phyloP scores from a whole-genome alignment of 1,140 invertebrate genomes.

The Zaprionus gabonicus region DNA sequence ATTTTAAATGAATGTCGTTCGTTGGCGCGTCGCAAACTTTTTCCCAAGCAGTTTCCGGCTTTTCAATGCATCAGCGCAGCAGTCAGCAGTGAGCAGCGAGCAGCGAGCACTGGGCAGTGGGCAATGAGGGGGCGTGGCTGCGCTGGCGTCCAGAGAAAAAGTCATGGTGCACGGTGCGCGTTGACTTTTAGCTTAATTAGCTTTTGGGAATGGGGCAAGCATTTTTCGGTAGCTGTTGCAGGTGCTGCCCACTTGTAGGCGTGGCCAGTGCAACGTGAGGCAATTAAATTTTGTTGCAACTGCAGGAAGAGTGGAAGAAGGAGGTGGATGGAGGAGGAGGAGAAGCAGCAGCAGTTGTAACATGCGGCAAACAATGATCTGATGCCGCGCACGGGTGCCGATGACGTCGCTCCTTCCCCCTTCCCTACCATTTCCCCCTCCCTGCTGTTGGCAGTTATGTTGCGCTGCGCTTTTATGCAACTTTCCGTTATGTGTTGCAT shows the following conservation, averaged over 20 bases:
- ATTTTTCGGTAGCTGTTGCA: slow-evolving; percentile 44
- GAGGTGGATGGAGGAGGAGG: too few relatives aligned
- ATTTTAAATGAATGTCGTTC: slow-evolving; percentile 82
- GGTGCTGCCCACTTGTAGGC: neutral
- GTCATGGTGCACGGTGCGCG: slow-evolving; percentile 33
- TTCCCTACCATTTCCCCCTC: neutral
- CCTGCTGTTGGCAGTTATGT: slow-evolving; percentile 57
- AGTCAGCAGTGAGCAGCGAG: neutral
- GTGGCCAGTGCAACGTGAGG: slow-evolving; percentile 48
- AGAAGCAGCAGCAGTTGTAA: slow-evolving; percentile 19
- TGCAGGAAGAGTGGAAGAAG: slow-evolving; percentile 25
- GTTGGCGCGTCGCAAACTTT: slow-evolving; percentile 78
- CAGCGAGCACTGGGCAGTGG: neutral
- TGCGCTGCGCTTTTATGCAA: slow-evolving; percentile 71
- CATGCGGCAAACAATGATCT: slow-evolving; percentile 63
- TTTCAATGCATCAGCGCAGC: slow-evolving; percentile 34
- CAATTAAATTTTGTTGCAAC: slow-evolving; percentile 63
- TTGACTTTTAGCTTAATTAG: slow-evolving; percentile 82
- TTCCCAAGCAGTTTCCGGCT: slow-evolving; percentile 59
- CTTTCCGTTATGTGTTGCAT: slow-evolving; percentile 46
- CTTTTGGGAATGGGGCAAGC: slow-evolving; percentile 49
- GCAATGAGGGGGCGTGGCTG: slow-evolving; percentile 19
- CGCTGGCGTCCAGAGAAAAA: slow-evolving; percentile 31
- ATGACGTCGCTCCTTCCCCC: slow-evolving; percentile 22
- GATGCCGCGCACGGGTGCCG: slow-evolving; percentile 12